Evolutionary conservation across 2,888 invertebrate species (phyloP), one percentile per base, ranked within the genome.

Genomic region (Dicyrtoma fusca): DNA sequence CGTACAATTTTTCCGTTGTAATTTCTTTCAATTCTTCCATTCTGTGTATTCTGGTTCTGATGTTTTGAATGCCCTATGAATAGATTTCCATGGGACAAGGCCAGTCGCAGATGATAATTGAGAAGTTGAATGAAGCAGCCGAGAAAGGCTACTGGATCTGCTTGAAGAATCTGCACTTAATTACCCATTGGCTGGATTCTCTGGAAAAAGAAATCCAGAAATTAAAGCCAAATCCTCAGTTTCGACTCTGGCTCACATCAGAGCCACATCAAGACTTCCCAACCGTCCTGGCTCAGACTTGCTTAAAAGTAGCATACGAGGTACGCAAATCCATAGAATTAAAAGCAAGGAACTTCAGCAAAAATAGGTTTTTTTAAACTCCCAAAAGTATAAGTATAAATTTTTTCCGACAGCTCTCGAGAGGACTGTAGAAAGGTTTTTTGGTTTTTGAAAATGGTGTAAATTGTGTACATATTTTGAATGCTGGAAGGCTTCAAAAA

Each of bases 191-290:
- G 89, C 83, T 94, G 26, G 86, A 88, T 0, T 83, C 85, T n/a
- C 84, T 93, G 34, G 89, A 90, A 80, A 89, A 90, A 82, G 88
- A 89, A 82, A 82, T 91, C n/a, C 77, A 84, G 72, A 80, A 82
- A 0, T 80, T 86, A 45, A 82, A 86, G 79, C 83, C 84, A 8
- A 83, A 87, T 45, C 80, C 85, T 2, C 86, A 87, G 69, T 92
- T 92, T 83, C 86, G 90, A 26, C 84, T 97, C 47, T 96, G 95
- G 95, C 85, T 97, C 73, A 89, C 95, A 8, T 89, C 93, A 0
- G 95, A 97, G 83, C 89, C 91, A 0, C 91, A 92, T 75, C 87
- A 88, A 0, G 87, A 87, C 51, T 91, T 95, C 81, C 91, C 92
- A 13, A 87, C 90, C 4, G 87, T 90, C 14, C 86, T 95, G 47